Percentiles rank a stretch among this genome's conserved stretches.
These are phyloP conservation scores for Notothenia coriiceps DNA, from an alignment of 2,113 vertebrate species.

Conservation along the genomic window DNA sequence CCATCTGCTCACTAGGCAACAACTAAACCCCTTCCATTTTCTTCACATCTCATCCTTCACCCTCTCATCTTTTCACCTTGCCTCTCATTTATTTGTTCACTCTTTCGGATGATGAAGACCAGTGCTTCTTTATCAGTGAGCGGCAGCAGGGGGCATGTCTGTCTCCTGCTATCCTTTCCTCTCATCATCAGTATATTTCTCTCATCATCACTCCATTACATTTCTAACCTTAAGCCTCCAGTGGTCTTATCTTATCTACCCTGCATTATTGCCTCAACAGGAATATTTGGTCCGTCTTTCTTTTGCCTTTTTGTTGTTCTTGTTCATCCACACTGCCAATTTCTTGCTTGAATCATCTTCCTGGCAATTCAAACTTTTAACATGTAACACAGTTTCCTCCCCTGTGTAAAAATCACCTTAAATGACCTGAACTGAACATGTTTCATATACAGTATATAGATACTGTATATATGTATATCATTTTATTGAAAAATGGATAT, in stretches of 20 bases:
- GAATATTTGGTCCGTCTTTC: constrained; percentile 42
- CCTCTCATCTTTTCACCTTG: constrained; percentile 54
- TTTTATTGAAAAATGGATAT: background rate
- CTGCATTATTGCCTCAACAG: constrained; percentile 21
- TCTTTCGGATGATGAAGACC: constrained; percentile 51
- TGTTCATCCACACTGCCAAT: background rate
- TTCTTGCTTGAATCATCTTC: constrained; percentile 11
- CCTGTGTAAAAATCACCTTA: background rate
- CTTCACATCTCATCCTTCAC: constrained; percentile 50
- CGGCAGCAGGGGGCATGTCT: constrained; percentile 59
- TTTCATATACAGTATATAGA: background rate
- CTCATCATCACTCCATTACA: constrained; percentile 32
- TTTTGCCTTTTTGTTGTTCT: constrained; percentile 28
- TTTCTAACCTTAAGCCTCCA: constrained; percentile 2
- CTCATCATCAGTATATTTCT: constrained; percentile 31
- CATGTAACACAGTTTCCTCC: background rate
- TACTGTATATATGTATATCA: no score
- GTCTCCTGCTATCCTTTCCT: constrained; percentile 39
- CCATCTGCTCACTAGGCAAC: constrained; percentile 30
- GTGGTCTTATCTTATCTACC: constrained; percentile 15
- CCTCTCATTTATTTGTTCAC: constrained; percentile 58
- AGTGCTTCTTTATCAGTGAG: constrained; percentile 67
- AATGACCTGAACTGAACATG: constrained; percentile 11
- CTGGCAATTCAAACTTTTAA: background rate
- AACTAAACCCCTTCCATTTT: constrained; percentile 29